Conservation (phyloP, 2,113 vertebrate species). For the Xiphorhynchus elegans region DNA sequence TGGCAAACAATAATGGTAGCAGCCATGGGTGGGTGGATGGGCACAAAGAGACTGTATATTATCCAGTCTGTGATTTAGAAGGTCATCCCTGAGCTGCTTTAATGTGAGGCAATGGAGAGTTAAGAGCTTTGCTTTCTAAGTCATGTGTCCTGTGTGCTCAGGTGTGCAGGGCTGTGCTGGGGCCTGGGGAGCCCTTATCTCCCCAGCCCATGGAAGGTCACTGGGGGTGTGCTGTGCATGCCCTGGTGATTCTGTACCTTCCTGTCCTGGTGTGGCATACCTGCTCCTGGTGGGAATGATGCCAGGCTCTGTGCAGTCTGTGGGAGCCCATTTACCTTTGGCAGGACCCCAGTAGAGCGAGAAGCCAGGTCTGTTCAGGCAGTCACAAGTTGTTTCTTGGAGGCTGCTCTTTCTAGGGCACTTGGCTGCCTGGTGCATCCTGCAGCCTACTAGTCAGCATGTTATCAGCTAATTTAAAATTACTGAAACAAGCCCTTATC, state of each 20-base stretch:
- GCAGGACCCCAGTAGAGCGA: accelerated
- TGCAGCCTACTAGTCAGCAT: background rate
- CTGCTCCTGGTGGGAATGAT: accelerated
- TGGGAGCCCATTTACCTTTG: background rate
- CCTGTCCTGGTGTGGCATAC: background rate
- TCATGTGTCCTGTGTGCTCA: accelerated
- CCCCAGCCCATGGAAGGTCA: background rate
- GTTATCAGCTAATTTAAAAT: constrained; percentile 23
- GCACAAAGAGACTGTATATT: accelerated
- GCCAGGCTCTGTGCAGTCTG: background rate
- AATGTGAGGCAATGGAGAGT: background rate
- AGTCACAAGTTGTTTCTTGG: background rate
- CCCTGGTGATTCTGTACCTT: background rate
- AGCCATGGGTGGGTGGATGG: background rate
- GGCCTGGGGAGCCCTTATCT: background rate
- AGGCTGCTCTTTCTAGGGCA: background rate
- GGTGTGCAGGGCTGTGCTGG: background rate
- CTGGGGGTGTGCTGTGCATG: background rate
- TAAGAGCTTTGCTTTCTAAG: background rate
- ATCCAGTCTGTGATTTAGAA: background rate
- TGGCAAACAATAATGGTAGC: background rate
- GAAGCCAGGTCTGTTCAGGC: background rate
- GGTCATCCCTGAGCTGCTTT: background rate
- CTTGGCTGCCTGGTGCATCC: background rate
- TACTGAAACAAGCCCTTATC: background rate